phyloP scores from a whole-genome alignment of 37 sponge, comb jelly and placozoan genomes.

The Bolinopsis microptera region DNA sequence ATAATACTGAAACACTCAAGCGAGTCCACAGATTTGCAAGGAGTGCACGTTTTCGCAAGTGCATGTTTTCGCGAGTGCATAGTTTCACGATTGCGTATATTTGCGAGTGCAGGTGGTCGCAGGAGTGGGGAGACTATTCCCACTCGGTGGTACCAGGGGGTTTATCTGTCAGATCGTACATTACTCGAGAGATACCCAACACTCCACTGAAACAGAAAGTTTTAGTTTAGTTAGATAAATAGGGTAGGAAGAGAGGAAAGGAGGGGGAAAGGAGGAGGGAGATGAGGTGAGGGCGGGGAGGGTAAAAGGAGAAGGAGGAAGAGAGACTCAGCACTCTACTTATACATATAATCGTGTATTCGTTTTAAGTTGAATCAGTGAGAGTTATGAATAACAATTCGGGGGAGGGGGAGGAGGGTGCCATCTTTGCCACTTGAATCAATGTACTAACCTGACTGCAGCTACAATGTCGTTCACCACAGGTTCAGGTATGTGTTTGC shows the following conservation, averaged over 20 bases:
- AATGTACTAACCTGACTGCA: constrained; percentile 20
- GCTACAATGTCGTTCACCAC: background rate
- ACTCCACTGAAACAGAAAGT: constrained; percentile 65
- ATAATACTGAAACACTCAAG: too few relatives aligned
- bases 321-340: too few relatives aligned
- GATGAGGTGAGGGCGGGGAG: background rate
- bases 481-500: background rate
- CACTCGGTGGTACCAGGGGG: constrained; percentile 97
- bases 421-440: background rate
- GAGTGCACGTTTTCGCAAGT: too few relatives aligned
- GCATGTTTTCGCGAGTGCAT: too few relatives aligned
- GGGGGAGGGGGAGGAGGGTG: background rate
- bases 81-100: too few relatives aligned
- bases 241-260: background rate
- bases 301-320: background rate
- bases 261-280: background rate
- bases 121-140: constrained; percentile 77
- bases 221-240: too few relatives aligned
- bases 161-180: constrained; percentile 92
- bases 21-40: too few relatives aligned
- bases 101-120: too few relatives aligned
- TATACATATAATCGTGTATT: too few relatives aligned
- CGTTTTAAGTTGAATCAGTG: too few relatives aligned
- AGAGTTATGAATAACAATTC: too few relatives aligned
- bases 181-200: constrained; percentile 80